These are phyloP conservation scores for Tonatia bakeri DNA, from an alignment of 2,113 vertebrate species.

Conservation along the genomic window DNA sequence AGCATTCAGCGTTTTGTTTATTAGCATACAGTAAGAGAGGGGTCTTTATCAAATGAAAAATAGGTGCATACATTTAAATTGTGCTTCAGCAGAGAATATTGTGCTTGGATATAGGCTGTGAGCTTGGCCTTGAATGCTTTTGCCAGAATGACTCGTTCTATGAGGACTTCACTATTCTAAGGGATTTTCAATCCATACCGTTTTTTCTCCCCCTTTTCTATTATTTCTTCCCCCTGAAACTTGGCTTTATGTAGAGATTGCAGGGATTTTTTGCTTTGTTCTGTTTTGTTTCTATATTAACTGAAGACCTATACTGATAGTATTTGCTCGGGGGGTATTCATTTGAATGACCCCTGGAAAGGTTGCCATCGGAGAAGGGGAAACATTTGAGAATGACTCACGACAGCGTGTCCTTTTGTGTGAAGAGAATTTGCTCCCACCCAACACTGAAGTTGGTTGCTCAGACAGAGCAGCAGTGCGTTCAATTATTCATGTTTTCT, in stretches of 20 bases:
- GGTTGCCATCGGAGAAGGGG: conserved; percentile 9
- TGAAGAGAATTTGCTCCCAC: conserved; percentile 39
- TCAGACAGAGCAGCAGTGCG: conserved; percentile 34
- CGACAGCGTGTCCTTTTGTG: conserved; percentile 44
- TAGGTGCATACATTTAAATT: neutral
- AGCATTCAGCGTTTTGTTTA: neutral
- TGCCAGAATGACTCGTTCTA: neutral
- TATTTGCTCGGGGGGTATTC: conserved; percentile 50
- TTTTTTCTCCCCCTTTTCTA: neutral
- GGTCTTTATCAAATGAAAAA: neutral
- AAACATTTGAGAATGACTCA: conserved; percentile 40
- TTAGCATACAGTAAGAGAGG: neutral
- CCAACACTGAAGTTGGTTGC: conserved; percentile 43
- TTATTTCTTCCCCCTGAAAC: neutral
- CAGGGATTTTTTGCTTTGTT: neutral
- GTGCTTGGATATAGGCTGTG: neutral
- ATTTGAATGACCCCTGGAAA: conserved; percentile 61
- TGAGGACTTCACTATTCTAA: neutral
- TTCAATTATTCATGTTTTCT: conserved; percentile 77
- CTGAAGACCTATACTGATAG: conserved; percentile 16
- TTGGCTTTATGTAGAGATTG: neutral
- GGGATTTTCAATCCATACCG: neutral
- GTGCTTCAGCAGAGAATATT: neutral
- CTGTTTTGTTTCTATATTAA: neutral
- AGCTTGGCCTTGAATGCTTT: neutral